Conservation (phyloP, 2,888 invertebrate species). For the Campopleginae sp. region DNA sequence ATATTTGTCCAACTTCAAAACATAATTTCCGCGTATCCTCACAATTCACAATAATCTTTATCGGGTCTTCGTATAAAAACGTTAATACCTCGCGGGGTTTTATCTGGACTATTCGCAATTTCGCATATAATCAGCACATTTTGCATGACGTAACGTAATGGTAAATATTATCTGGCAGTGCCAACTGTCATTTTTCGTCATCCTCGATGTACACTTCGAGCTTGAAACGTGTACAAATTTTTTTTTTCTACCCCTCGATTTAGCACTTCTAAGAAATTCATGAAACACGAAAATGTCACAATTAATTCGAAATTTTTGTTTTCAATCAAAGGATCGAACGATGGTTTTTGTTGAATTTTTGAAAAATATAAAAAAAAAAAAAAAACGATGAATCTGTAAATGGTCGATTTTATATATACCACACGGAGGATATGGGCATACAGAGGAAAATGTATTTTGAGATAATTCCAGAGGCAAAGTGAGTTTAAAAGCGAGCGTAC, state of each 20-base stretch:
- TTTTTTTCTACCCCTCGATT: not conserved
- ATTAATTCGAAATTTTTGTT: not conserved
- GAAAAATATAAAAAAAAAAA: not conserved
- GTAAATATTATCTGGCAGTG: not conserved
- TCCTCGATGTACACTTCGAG: not conserved
- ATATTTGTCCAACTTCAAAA: not conserved
- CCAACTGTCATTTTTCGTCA: not conserved
- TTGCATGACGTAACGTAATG: not conserved
- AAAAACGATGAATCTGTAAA: not conserved
- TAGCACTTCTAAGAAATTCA: not conserved
- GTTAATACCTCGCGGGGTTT: not conserved
- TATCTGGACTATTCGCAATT: not conserved
- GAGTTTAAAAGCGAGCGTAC: constrained; percentile 38
- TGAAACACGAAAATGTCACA: not conserved
- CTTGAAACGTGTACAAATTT: not conserved
- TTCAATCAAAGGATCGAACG: not conserved
- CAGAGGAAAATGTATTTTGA: constrained; percentile 33
- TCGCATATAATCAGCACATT: not conserved
- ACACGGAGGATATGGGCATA: not conserved
- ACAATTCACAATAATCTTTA: not conserved
- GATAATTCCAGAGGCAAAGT: constrained; percentile 46
- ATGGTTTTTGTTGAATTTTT: not conserved
- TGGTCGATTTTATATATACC: not conserved
- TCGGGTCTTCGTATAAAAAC: not conserved
- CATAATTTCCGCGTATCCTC: not conserved